Percentiles rank a stretch among this genome's conserved stretches.
Conservation (phyloP, 2,113 vertebrate genomes). For the Mionectes macconnelli region DNA sequence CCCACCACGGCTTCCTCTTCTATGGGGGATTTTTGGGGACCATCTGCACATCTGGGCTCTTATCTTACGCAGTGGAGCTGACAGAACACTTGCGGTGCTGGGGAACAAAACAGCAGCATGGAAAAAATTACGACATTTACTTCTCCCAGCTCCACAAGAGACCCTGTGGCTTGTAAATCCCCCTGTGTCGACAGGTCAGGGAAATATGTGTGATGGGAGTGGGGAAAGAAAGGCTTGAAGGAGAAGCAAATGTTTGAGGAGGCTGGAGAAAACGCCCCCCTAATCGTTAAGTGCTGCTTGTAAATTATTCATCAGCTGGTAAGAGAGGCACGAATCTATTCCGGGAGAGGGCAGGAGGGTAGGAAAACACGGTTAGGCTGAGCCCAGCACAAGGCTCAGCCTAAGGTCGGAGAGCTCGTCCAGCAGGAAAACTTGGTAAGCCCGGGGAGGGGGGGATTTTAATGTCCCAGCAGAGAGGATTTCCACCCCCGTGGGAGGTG, state of each 20-base stretch:
- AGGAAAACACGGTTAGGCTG: not conserved
- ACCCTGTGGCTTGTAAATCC: not conserved
- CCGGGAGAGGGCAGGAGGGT: not conserved
- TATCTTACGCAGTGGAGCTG: too few relatives aligned
- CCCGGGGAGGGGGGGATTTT: too few relatives aligned
- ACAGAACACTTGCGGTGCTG: rapidly evolving
- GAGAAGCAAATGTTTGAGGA: conserved; percentile 37
- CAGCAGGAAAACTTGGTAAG: not conserved
- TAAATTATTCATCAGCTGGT: conserved; percentile 70
- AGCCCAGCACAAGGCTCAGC: not conserved
- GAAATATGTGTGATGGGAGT: rapidly evolving
- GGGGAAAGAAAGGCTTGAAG: not conserved
- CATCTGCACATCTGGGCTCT: not conserved
- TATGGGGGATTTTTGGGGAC: not conserved
- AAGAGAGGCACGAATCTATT: conserved; percentile 27
- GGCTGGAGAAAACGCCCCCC: conserved; percentile 22
- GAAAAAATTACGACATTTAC: not conserved
- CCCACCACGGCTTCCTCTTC: not conserved
- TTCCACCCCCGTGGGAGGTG: not conserved
- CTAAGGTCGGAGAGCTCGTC: not conserved
- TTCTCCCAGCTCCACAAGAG: not conserved
- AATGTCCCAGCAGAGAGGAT: not conserved
- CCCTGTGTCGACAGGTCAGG: rapidly evolving
- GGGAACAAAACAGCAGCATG: not conserved
- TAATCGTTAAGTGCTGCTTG: conserved; percentile 68